These are phyloP conservation scores for Cardiocondyla obscurior DNA, from an alignment of 1,140 invertebrate species.

Conservation along the genomic window DNA sequence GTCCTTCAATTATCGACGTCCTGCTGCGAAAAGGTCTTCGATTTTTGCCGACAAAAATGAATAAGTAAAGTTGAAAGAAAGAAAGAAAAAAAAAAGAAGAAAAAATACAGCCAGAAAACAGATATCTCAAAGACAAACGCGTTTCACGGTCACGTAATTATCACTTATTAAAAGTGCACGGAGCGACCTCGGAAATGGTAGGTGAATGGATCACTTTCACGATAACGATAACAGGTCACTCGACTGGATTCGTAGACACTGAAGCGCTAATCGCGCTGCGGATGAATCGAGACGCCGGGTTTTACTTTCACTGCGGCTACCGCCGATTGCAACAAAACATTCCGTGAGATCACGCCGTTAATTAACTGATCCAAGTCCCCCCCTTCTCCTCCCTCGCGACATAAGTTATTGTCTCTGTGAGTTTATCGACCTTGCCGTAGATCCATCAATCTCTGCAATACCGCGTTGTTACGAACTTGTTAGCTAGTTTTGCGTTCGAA, in stretches of 20 bases:
- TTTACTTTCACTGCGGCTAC: conserved; percentile 32
- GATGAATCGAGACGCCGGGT: conserved; percentile 1
- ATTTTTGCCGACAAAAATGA: too few relatives aligned
- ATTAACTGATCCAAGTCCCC: not conserved
- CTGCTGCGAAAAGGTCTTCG: not conserved
- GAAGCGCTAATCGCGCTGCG: not conserved
- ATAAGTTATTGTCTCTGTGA: not conserved
- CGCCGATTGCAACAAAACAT: not conserved
- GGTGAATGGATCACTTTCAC: conserved; percentile 13
- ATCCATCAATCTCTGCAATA: not conserved
- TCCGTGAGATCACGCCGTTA: conserved; percentile 4
- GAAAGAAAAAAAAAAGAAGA: not conserved
- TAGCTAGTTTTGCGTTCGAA: not conserved
- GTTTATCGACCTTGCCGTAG: conserved; percentile 5
- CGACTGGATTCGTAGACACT: not conserved
- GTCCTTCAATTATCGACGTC: not conserved
- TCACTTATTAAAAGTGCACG: not conserved
- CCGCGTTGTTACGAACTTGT: not conserved
- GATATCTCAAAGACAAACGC: not conserved
- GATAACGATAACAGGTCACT: conserved; percentile 54
- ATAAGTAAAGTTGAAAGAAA: too few relatives aligned
- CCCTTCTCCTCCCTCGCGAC: not conserved
- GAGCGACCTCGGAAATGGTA: not conserved
- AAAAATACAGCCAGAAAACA: not conserved
- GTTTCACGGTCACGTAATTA: not conserved